Percentiles rank a stretch among this genome's conserved stretches.
These are phyloP conservation scores for Vidua chalybeata DNA, from an alignment of 2,113 vertebrate genomes.

Conservation along the genomic window DNA sequence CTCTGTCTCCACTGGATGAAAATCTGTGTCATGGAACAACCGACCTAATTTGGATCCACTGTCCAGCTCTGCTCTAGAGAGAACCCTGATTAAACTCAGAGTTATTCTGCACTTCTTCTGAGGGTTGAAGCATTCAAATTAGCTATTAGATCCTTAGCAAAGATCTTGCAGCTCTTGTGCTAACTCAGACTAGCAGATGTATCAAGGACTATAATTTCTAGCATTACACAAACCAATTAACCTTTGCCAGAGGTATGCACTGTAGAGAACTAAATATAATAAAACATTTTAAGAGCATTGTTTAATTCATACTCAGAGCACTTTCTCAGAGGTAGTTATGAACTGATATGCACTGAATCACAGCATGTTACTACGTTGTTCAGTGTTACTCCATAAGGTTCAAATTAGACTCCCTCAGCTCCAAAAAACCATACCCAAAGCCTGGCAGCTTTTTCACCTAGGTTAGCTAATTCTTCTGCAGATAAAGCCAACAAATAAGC, in stretches of 20 bases:
- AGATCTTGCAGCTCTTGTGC: background rate
- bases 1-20: background rate
- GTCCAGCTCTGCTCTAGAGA: background rate
- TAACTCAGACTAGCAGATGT: background rate
- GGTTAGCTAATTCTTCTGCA: background rate
- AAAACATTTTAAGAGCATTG: background rate
- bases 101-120: background rate
- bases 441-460: background rate
- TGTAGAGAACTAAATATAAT: conserved; percentile 23
- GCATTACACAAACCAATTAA: conserved; percentile 51
- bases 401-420: background rate
- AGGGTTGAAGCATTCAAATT: background rate
- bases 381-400: background rate
- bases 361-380: background rate
- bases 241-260: background rate
- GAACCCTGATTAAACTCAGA: background rate
- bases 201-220: background rate
- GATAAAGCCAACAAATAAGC: background rate
- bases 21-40: background rate
- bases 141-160: background rate
- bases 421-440: background rate
- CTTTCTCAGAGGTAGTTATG: background rate
- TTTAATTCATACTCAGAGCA: background rate
- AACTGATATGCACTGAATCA: background rate
- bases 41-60: background rate